Conservation (phyloP, 2,888 invertebrate genomes). For the Diadegma fenestrale region DNA sequence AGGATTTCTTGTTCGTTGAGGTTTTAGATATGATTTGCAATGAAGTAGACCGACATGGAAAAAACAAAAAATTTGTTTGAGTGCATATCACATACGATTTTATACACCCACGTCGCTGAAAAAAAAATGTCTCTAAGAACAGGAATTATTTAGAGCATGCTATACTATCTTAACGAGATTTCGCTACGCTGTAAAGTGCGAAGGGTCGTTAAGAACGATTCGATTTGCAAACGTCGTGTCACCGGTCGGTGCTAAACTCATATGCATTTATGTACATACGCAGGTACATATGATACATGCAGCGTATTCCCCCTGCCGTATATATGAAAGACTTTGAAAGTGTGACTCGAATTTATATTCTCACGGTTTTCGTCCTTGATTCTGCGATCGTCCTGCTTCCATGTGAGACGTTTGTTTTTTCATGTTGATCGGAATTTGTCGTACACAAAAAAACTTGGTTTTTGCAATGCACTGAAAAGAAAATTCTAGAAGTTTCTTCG, state of each 20-base stretch:
- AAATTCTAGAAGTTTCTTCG: too few relatives aligned
- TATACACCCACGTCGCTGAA: conserved; percentile 41
- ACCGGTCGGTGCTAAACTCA: conserved; percentile 14
- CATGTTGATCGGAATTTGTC: too few relatives aligned
- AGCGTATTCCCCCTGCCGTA: neutral
- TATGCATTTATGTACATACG: neutral
- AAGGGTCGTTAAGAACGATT: conserved; percentile 64
- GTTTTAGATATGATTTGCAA: conserved; percentile 44
- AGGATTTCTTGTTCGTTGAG: neutral
- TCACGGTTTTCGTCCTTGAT: neutral
- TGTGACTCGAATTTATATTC: neutral
- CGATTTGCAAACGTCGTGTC: conserved; percentile 60
- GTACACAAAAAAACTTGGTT: too few relatives aligned
- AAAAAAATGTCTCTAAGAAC: conserved; percentile 36
- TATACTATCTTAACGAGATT: conserved; percentile 63
- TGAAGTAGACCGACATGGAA: conserved; percentile 48
- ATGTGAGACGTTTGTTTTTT: too few relatives aligned
- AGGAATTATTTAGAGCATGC: conserved; percentile 62
- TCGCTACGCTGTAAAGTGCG: conserved; percentile 44
- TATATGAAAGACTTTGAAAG: neutral
- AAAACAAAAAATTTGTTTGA: conserved; percentile 15
- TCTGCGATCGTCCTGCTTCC: neutral
- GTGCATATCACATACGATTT: conserved; percentile 24
- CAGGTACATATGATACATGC: conserved; percentile 18
- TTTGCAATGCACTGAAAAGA: too few relatives aligned